These are phyloP conservation scores for Cheilosia urbana DNA, from an alignment of 2,888 invertebrate genomes.

Conservation along the genomic window DNA sequence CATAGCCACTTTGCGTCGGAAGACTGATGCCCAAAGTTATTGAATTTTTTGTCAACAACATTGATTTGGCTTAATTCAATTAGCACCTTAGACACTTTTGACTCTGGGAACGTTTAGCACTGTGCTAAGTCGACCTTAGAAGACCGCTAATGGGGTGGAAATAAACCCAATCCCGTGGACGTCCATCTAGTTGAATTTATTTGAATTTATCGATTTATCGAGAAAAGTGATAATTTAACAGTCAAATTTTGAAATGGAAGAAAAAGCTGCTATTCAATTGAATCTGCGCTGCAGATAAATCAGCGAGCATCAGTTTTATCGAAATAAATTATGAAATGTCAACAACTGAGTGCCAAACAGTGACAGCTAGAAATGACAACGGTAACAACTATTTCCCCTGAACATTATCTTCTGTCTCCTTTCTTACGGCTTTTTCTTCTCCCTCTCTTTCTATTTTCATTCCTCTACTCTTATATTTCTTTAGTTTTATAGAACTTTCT, in stretches of 20 bases:
- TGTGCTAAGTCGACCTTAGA: slow-evolving; percentile 33
- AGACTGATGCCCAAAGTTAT: background rate
- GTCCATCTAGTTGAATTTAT: background rate
- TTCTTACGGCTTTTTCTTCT: no score
- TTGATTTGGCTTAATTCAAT: slow-evolving; percentile 7
- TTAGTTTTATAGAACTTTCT: no score
- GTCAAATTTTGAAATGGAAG: background rate
- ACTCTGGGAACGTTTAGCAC: slow-evolving; percentile 19
- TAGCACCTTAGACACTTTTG: background rate
- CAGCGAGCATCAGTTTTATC: no score
- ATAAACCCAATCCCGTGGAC: background rate
- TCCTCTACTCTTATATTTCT: no score
- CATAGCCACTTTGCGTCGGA: background rate
- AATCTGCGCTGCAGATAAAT: background rate
- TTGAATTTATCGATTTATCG: background rate
- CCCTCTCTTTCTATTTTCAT: no score
- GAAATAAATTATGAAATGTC: no score
- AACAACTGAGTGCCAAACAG: background rate
- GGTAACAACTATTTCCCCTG: no score
- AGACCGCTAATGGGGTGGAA: slow-evolving; percentile 24
- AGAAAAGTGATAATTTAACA: background rate
- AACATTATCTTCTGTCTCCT: no score
- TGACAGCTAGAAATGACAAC: background rate
- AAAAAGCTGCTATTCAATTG: background rate
- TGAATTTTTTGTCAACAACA: slow-evolving; percentile 30